Percentiles rank a stretch among this genome's conserved stretches.
Evolutionary conservation across 1,140 invertebrate genomes (phyloP).

Genomic region (Bombyx mandarina): DNA sequence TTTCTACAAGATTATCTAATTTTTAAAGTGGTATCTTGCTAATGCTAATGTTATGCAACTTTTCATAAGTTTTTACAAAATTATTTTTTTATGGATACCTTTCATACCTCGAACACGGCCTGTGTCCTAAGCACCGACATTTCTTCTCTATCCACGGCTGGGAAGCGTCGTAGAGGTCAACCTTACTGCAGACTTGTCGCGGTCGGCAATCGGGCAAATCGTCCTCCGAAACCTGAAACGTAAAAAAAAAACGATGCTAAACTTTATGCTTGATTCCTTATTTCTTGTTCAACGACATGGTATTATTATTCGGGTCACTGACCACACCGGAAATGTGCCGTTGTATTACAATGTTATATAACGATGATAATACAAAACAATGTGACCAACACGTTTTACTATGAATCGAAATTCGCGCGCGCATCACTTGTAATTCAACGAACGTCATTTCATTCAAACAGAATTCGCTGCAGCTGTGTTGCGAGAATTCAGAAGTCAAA

Average conservation of each 20-base stretch:
- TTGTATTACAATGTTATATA: too few species aligned
- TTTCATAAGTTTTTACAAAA: background rate
- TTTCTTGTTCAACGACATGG: too few species aligned
- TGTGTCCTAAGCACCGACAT: conserved; percentile 82
- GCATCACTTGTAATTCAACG: conserved; percentile 26
- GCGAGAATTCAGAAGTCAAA: conserved; percentile 25
- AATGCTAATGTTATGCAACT: background rate
- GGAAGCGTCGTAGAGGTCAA: conserved; percentile 84
- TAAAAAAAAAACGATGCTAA: conserved; percentile 5
- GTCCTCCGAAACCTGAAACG: conserved; percentile 83
- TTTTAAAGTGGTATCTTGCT: too few species aligned
- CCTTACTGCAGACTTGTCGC: conserved; percentile 88
- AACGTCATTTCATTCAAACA: conserved; percentile 12
- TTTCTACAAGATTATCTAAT: too few species aligned
- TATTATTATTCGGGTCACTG: too few species aligned
- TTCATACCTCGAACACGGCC: conserved; percentile 74
- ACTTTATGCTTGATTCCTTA: too few species aligned
- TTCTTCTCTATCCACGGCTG: conserved; percentile 90
- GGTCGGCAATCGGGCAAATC: conserved; percentile 85
- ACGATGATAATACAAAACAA: too few species aligned
- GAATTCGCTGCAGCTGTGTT: conserved; percentile 21
- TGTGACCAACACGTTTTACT: too few species aligned
- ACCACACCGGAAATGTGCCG: too few species aligned
- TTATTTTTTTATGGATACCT: background rate
- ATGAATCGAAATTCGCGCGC: conserved; percentile 21